Base-by-base conservation (phyloP, 1,140 invertebrate genomes). In the Drosophila burlai region DNA sequence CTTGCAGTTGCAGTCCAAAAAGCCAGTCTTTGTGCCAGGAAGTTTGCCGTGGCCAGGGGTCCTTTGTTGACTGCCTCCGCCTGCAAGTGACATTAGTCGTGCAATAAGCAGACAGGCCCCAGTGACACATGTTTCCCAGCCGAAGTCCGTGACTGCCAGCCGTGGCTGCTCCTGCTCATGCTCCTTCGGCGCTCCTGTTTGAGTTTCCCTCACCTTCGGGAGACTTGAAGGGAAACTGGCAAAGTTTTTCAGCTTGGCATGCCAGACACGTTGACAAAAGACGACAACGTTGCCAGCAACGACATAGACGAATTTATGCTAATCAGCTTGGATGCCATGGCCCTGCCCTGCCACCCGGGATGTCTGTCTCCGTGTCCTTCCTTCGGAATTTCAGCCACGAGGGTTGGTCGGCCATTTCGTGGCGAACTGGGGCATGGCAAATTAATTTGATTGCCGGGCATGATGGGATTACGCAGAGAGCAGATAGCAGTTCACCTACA, bases 271-370 rank as follows among this genome's bases (percentile, higher is more conserved):
- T 89, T 89, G 84, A 87, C 84, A 87, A 87, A 89, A 87, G 84
- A 89, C 85, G 84, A 84, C 81, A 83, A 82, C 78, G 81, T 72
- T 84, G 80, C 66, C 76, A 72, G 65, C 66, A 68, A 77, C 84
- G 84, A 89, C 84, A 85, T 90, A 90, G 84, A 84, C 84, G 84
- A 89, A 89, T 90, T 89, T 89, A 89, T 89, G 84, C 84, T 89
- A 89, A 89, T 89, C 84, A 89, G 74, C 65, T 90, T 71, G 68
- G 84, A 89, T 87, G 84, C 76, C 67, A 11, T 82, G 76, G 54
- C 72, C 55, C 66, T 36, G 52, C 26, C 62, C 50, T 18, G n/a
- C 9, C 26, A 7, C 8, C 45, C 45, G 24, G 71, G 29, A 40
- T 42, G 69, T 18, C 72, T 65, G 69, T 38, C 34, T 38, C 52